phyloP scores from a whole-genome alignment of 2,888 invertebrate genomes.

The Drosophila multiciliata region DNA sequence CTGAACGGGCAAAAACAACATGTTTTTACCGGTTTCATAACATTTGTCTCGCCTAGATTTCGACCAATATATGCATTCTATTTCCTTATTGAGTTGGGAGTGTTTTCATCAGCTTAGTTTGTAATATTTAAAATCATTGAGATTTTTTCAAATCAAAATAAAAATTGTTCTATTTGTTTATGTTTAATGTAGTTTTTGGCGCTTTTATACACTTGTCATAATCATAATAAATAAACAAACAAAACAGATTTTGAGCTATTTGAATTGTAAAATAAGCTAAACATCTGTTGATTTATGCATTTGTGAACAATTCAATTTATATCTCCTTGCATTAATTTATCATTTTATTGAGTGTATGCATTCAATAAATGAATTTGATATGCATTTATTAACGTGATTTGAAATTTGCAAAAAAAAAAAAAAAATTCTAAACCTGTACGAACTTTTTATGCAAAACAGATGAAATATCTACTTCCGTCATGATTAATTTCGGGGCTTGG shows the following conservation, averaged over 20 bases:
- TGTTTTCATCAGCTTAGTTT: neutral
- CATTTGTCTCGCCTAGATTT: conserved; percentile 28
- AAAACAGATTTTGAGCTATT: neutral
- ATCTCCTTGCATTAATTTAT: neutral
- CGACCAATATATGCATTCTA: conserved; percentile 5
- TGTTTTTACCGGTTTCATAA: conserved; percentile 39
- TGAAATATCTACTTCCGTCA: conserved; percentile 34
- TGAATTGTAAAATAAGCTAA: conserved; percentile 12
- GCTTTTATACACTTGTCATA: conserved; percentile 30
- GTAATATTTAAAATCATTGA: conserved; percentile 44
- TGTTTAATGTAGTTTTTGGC: neutral
- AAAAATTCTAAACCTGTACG: neutral
- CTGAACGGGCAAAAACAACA: conserved; percentile 5
- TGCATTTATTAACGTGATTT: conserved; percentile 27
- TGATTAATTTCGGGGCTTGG: conserved; percentile 23
- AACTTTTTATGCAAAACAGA: conserved; percentile 25
- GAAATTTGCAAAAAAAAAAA: neutral
- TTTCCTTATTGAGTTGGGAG: conserved; percentile 34
- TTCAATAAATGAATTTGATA: conserved; percentile 15
- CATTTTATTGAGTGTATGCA: conserved; percentile 13
- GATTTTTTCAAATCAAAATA: neutral
- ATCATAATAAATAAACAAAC: conserved; percentile 18
- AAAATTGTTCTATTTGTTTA: conserved; percentile 29
- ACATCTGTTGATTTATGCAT: conserved; percentile 25
- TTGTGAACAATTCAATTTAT: neutral